Conservation (phyloP, 2,797 vertebrate genomes). For the Pangasius macronema region DNA sequence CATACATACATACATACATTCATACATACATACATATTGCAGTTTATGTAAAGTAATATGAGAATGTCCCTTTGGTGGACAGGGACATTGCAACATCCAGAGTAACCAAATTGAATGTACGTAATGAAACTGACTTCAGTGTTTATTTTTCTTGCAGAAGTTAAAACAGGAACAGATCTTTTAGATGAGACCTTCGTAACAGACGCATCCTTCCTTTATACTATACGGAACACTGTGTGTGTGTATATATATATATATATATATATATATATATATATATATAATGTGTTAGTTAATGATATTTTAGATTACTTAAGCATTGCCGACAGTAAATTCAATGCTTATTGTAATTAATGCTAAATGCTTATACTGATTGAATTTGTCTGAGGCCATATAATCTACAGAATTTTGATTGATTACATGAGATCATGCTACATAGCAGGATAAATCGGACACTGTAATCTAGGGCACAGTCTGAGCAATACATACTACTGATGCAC, state of each 20-base stretch:
- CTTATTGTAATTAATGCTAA: no score
- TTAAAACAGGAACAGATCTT: constrained; percentile 11
- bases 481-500: not conserved
- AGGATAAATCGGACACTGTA: constrained; percentile 26
- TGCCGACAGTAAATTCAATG: not conserved
- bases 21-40: no score
- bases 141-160: not conserved
- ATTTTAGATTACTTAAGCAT: not conserved
- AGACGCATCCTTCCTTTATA: not conserved
- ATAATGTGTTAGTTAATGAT: not conserved
- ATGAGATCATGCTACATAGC: not conserved
- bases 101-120: not conserved
- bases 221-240: not conserved
- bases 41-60: not conserved
- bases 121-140: not conserved
- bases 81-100: not conserved
- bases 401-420: constrained; percentile 6
- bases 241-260: not conserved
- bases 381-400: not conserved
- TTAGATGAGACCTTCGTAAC: not conserved
- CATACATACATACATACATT: no score
- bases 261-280: not conserved
- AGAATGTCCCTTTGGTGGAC: not conserved
- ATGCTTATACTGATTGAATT: not conserved
- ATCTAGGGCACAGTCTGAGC: constrained; percentile 34